Percentiles rank a stretch among this genome's conserved stretches.
These are phyloP conservation scores for Dendrolimus punctatus DNA, from an alignment of 1,140 invertebrate genomes.

Conservation along the genomic window DNA sequence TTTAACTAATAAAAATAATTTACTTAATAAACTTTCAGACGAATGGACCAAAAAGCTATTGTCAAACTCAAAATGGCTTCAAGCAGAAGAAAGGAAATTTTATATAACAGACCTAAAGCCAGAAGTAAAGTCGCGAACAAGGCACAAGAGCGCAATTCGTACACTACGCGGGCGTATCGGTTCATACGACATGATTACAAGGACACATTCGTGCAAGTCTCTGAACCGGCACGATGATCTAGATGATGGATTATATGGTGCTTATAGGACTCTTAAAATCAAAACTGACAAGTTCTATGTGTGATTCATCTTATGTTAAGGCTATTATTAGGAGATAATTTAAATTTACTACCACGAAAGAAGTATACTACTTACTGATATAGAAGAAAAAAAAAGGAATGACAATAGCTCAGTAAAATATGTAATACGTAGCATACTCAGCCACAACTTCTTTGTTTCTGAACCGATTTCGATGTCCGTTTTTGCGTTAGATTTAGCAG, in stretches of 20 bases:
- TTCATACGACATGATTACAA: slow-evolving; percentile 51
- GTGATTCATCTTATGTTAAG: slow-evolving; percentile 4
- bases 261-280: slow-evolving; percentile 52
- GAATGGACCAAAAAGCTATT: slow-evolving; percentile 63
- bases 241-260: slow-evolving; percentile 48
- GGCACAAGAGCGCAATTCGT: slow-evolving; percentile 34
- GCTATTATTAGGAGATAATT: neutral
- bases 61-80: slow-evolving; percentile 53
- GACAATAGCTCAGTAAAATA: no score
- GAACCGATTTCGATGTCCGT: no score
- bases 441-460: no score
- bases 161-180: slow-evolving; percentile 29
- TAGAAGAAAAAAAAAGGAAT: no score
- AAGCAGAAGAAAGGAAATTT: slow-evolving; percentile 46
- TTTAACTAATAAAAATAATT: no score
- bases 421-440: no score
- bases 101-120: slow-evolving; percentile 53
- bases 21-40: slow-evolving; percentile 24
- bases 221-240: slow-evolving; percentile 40
- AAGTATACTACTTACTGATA: no score
- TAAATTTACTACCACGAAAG: neutral
- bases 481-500: no score
- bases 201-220: slow-evolving; percentile 50
- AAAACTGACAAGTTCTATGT: slow-evolving; percentile 33
- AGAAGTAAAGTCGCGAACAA: slow-evolving; percentile 21